Evolutionary conservation across 2,113 vertebrate species (phyloP), one percentile per base, ranked within the genome.

Genomic region (Antigone vipio): DNA sequence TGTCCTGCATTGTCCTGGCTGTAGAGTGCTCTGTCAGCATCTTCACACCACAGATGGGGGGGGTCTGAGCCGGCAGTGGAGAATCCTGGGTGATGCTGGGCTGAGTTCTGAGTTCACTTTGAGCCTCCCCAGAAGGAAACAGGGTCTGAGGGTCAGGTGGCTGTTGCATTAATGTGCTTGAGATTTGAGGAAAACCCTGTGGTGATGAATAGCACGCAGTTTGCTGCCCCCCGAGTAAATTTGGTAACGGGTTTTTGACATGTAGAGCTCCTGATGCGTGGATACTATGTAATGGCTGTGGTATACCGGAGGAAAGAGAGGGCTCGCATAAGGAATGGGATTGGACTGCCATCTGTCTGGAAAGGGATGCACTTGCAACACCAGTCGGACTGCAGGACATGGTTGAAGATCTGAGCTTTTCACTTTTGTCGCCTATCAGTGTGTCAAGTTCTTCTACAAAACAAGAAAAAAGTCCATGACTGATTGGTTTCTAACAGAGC

Each of bases 381-480:
- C 95, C 97, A 53, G 98, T 21, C 1, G 95, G 77, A 59, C 97
- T 97, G 94, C 98, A 98, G 88, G 97, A 17, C 83, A 97, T 18
- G 10, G 97, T 34, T 0, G 97, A 96, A 38, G 96, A 97, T 9
- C 97, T 97, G 98, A 98, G 89, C 94, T 98, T 99, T 47, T 99
- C 99, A 4, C 97, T 95, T 94, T 97, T 99, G 60, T 99, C 98
- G 24, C 99, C 99, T 32, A 99, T 98, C 40, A 99, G 98, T 38
- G 97, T 98, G 95, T 99, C 99, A 12, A 99, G 98, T 56, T 99
- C 98, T 96, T 99, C 99, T 99, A 97, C 78, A 97, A 97, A 92
- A 69, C 45, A 95, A 87, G 9, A 60, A 90, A 50, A 94, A 62
- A 42, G 11, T 0, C 66, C 9, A 0, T 71, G 52, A 44, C 0